Conservation (phyloP, 2,888 invertebrate genomes). For the Nephrotoma guestfalica region DNA sequence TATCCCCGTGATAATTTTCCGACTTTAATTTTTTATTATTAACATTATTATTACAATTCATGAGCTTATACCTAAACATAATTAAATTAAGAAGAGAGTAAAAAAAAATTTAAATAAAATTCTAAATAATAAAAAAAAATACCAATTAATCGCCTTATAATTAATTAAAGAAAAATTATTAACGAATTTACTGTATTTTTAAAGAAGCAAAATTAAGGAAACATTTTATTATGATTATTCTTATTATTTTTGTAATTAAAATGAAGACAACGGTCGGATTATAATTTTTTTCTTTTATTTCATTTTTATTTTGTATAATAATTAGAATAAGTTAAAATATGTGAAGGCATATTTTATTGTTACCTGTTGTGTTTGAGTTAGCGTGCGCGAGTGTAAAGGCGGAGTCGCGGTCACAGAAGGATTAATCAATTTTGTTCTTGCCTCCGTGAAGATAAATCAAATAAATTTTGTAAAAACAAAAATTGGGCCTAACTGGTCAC, state of each 20-base stretch:
- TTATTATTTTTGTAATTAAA: neutral
- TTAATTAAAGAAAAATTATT: neutral
- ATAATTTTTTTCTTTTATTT: neutral
- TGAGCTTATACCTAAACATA: neutral
- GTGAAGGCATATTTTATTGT: neutral
- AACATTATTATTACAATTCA: neutral
- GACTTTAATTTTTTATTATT: neutral
- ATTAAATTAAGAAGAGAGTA: neutral
- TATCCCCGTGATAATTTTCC: too few relatives aligned
- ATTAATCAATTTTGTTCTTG: too few relatives aligned
- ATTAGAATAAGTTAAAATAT: neutral
- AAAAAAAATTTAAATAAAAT: neutral
- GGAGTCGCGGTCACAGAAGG: neutral
- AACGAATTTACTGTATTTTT: neutral
- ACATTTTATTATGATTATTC: neutral
- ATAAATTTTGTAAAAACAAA: too few relatives aligned
- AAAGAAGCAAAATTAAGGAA: neutral
- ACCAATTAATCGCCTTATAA: neutral
- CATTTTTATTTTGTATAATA: neutral
- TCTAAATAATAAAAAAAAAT: neutral
- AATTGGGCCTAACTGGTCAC: too few relatives aligned
- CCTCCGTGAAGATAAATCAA: too few relatives aligned
- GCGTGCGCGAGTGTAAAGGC: neutral
- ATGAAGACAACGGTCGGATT: neutral
- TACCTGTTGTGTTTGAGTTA: neutral